Conservation (phyloP, 1,140 invertebrate genomes). For the Hetaerina americana region DNA sequence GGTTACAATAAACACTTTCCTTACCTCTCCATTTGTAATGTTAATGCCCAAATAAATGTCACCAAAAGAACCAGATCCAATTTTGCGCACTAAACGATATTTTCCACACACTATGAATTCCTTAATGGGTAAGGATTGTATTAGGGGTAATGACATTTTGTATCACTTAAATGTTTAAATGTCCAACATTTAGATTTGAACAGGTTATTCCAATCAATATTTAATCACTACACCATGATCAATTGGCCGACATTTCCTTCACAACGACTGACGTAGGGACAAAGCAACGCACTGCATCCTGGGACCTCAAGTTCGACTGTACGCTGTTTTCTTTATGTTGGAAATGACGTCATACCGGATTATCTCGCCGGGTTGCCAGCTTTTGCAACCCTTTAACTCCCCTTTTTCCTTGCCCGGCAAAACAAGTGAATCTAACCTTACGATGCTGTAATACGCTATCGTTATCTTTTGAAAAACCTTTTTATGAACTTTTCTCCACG, state of each 20-base stretch:
- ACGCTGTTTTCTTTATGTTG: too few species aligned
- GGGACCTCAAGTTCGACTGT: too few species aligned
- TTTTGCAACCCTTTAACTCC: too few species aligned
- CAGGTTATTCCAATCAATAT: not conserved
- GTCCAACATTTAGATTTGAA: not conserved
- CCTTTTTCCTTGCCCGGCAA: too few species aligned
- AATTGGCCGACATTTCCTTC: not conserved
- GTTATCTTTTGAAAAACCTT: too few species aligned
- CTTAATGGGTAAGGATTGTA: too few species aligned
- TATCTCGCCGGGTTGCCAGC: not conserved
- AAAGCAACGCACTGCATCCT: not conserved
- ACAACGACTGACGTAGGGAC: not conserved
- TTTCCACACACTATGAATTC: conserved; percentile 79
- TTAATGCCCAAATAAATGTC: conserved; percentile 98
- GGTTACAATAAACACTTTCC: conserved; percentile 29
- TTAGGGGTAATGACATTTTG: not conserved
- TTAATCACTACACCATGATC: not conserved
- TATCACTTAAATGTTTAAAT: not conserved
- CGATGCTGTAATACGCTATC: too few species aligned
- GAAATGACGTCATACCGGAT: too few species aligned
- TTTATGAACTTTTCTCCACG: too few species aligned
- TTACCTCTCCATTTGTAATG: conserved; percentile 88
- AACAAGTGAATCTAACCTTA: too few species aligned
- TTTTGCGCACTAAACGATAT: conserved; percentile 91
- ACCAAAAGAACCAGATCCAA: conserved; percentile 97